Evolutionary conservation across 1,140 invertebrate genomes (phyloP), one percentile per base, ranked within the genome.

Genomic region (Hylaeus volcanicus): DNA sequence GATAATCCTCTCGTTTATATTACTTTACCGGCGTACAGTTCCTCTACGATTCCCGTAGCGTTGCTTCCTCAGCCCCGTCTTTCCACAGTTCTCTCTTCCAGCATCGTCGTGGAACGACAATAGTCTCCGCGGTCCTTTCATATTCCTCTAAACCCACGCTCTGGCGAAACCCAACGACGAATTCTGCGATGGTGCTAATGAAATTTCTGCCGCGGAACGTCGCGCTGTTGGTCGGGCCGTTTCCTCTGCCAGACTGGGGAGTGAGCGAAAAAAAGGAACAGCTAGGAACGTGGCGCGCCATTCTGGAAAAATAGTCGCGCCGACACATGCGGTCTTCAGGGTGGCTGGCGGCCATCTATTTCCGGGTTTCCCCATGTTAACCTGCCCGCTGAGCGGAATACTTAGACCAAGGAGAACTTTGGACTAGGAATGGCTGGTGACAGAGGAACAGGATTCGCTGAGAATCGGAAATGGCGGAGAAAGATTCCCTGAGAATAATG

Each of bases 1-100:
- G 85, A 87, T 87, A 87, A 87, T 87, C 85, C 79, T 87, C 85
- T 87, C 86, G 85, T 86, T 87, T 87, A 87, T 87, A 87, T 87
- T 87, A 87, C 79, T 87, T 84, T 78, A 84, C 74, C 81, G 71
- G 66, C 61, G 68, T 45, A 60, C 56, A 45, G 61, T 70, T 65
- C 51, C 37, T 71, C 74, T 66, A 26, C 56, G 65, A 8, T 60
- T 63, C 48, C 66, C 41, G 15, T 58, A 43, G 37, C 53, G 37
- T 5, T 48, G 26, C 15, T 76, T n/a, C 26, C 55, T 64, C 56
- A 9, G 9, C 68, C 3, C 41, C n/a, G 53, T 39, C 39, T 71
- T 70, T 37, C 14, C 65, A 26, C 26, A 26, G 41, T 53, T 9
- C n/a, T n/a, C 37, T 60, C n/a, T 51, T 53, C n/a, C 11, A 12